Base-by-base conservation (phyloP, 2,797 vertebrate genomes). In the Crax fasciolata region DNA sequence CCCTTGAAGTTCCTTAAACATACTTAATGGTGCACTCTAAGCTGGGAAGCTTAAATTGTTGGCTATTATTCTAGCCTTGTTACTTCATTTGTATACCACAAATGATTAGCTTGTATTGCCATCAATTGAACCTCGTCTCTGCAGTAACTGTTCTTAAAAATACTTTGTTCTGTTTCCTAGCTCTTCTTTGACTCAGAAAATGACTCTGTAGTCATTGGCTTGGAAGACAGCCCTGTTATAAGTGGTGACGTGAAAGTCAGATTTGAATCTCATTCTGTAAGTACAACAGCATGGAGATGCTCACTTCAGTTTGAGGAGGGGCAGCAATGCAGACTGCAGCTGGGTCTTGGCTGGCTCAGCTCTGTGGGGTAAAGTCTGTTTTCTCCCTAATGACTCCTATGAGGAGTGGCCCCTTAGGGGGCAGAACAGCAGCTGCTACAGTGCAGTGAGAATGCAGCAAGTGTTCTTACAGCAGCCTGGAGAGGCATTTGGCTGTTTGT, bases 241-340 rank as follows among this genome's bases (percentile, higher is more conserved):
- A 98, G 97, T 25, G 98, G 99, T 6, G 99, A 99, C 61, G 98
- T 99, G 48, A 99, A 99, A 97, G 96, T 99, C 97, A 98, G 98
- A 98, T 99, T 99, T 98, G 98, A 99, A 68, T 99, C 98, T 0
- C 98, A 59, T 83, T 98, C 98, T 46, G 99, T 99, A 96, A 99
- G 99, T 99, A 87, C 35, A 63, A 48, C 6, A 25, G 54, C 17
- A 7, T 30, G 10, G 48, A 57, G n/a, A 49, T 8, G 8, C 28
- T 61, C 3, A 2, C 6, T 2, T 61, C 39, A 63, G 18, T 17
- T 4, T 44, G 28, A 21, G 44, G 19, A 23, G 68, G 44, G 43
- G 38, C 65, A 72, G 68, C 57, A 52, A 30, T 18, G 14, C 35
- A 48, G 58, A 14, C 9, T 19, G 66, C 51, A 48, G 51, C 54